Conservation (phyloP, 2,113 vertebrate genomes). For the Irena cyanogastra region DNA sequence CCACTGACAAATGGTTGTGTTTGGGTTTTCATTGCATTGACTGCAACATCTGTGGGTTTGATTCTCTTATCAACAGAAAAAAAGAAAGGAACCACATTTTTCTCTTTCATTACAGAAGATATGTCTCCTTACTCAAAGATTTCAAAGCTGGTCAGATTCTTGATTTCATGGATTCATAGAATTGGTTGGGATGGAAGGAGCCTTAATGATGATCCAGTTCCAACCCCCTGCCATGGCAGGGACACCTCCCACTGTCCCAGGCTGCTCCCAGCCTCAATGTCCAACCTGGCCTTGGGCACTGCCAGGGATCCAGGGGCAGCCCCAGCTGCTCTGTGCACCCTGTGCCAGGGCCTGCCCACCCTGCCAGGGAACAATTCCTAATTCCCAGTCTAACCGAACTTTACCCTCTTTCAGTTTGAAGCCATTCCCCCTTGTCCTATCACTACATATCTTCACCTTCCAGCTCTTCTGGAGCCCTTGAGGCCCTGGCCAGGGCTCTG, state of each 20-base stretch:
- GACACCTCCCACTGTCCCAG: neutral
- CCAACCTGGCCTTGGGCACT: neutral
- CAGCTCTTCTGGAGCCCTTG: neutral
- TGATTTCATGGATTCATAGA: neutral
- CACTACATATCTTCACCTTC: neutral
- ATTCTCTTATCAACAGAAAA: neutral
- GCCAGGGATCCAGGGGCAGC: neutral
- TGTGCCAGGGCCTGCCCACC: neutral
- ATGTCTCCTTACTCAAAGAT: neutral
- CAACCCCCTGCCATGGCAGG: neutral
- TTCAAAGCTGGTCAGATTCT: neutral
- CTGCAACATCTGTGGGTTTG: neutral
- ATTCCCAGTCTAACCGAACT: fast-evolving
- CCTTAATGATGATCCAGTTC: fast-evolving
- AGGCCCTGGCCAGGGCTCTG: neutral
- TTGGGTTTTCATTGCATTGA: neutral
- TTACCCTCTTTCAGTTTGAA: fast-evolving
- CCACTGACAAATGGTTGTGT: neutral
- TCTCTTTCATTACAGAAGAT: neutral
- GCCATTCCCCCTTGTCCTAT: neutral
- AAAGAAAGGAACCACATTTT: neutral
- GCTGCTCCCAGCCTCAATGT: neutral
- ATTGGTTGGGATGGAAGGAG: neutral
- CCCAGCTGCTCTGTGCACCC: neutral
- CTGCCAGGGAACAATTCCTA: fast-evolving